Conservation (phyloP, 2,888 invertebrate genomes). For the Hirtodrosophila cameraria region DNA sequence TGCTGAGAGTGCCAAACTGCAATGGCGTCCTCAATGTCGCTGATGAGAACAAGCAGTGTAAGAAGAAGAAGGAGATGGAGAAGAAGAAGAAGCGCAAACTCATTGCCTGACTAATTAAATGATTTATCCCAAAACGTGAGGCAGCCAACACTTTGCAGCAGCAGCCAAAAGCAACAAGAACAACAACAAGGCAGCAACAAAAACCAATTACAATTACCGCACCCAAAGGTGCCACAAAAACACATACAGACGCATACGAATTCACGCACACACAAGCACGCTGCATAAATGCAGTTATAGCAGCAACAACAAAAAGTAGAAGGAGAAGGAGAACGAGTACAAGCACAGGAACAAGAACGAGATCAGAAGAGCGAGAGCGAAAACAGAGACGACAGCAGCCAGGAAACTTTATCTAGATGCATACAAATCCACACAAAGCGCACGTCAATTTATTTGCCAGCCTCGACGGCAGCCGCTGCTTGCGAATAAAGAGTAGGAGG, state of each 20-base stretch:
- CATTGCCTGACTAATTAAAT: constrained; percentile 79
- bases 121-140: constrained; percentile 80
- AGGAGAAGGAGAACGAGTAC: constrained; percentile 4
- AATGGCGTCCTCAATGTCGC: constrained; percentile 50
- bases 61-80: constrained; percentile 4
- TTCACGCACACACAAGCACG: constrained; percentile 22
- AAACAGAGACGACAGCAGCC: constrained; percentile 14
- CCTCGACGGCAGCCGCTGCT: constrained; percentile 36
- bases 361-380: constrained; percentile 22
- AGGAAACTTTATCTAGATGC: constrained; percentile 78
- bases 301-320: constrained; percentile 29
- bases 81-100: constrained; percentile 51
- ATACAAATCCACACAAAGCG: constrained; percentile 80
- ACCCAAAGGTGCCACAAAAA: constrained; percentile 79
- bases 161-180: too few species aligned
- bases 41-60: constrained; percentile 15
- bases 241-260: constrained; percentile 37
- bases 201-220: constrained; percentile 82
- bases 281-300: constrained; percentile 47
- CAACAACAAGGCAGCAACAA: constrained; percentile 62
- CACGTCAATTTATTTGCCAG: constrained; percentile 81
- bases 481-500: not conserved
- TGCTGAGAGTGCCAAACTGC: constrained; percentile 47
- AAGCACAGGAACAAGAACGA: constrained; percentile 14
- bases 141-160: constrained; percentile 50